Evolutionary conservation across 2,888 invertebrate species (phyloP).

Genomic region (Diarsia rubi): DNA sequence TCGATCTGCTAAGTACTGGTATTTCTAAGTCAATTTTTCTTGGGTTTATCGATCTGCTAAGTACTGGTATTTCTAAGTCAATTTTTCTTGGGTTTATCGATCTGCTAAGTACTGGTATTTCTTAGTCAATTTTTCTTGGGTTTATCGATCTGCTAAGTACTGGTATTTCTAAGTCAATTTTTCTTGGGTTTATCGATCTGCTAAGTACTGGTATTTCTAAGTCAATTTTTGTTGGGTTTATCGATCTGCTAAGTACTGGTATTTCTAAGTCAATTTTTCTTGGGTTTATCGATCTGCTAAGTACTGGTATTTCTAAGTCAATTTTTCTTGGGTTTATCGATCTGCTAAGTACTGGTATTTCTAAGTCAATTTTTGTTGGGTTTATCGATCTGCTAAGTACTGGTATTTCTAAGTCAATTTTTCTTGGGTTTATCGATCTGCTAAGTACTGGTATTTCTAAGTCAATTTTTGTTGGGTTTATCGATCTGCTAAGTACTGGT

Average conservation of each 20-base stretch:
- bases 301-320: too few species aligned
- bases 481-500: background rate
- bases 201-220: too few species aligned
- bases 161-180: too few species aligned
- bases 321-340: background rate
- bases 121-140: background rate
- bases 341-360: too few species aligned
- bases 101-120: too few species aligned
- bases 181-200: background rate
- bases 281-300: background rate
- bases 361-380: background rate
- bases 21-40: too few species aligned
- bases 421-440: background rate
- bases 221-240: background rate
- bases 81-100: background rate
- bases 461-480: background rate
- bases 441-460: too few species aligned
- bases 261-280: too few species aligned
- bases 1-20: background rate
- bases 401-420: too few species aligned
- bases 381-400: background rate
- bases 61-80: too few species aligned
- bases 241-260: background rate
- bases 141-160: background rate
- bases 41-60: background rate